Evolutionary conservation across 64 coral and sea anemone genomes (phyloP), one percentile per base, ranked within the genome.

Genomic region (Trachythela sp.): DNA sequence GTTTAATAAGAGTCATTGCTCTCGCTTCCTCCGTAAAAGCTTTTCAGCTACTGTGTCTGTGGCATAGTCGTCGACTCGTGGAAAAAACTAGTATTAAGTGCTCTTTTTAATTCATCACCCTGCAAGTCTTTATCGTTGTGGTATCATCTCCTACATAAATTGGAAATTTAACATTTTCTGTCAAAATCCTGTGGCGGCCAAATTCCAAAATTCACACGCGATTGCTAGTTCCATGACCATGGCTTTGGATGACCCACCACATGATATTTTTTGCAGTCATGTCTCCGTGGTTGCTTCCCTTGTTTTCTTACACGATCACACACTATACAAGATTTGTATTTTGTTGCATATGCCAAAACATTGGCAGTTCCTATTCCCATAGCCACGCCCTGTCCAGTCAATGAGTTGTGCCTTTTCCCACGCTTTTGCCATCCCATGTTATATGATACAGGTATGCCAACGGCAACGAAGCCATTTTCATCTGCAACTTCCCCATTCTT

Each of bases 221-320:
- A 51, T 22, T 84, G 91, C 84, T 36, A 83, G 83, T 80, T 89
- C n/a, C n/a, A n/a, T n/a, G n/a, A n/a, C 87, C 94, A 95, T 95
- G 42, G 90, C 70, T 31, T 92, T 95, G 43, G 94, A 95, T 27
- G 94, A 95, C 15, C 30, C 94, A 54, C 7, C n/a, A n/a, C 36
- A 67, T 95, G 90, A 42, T 92, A 92, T 83, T 92, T 89, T 32
- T 90, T 43, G 88, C 94, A 95, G 83, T 94, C 90, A 92, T 94
- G 93, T 41, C 48, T 85, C 67, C 54, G 91, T 22, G 89, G 31
- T 14, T 13, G 29, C 91, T 83, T 89, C 7, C 80, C 83, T 42
- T 38, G 34, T 48, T 54, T 92, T 39, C 85, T 91, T 38, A 67
- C 64, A 84, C 70, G 18, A 6, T 89, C 64, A 90, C 87, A 95